Evolutionary conservation across 2,888 invertebrate genomes (phyloP).

Genomic region (Drosophila nr. medialis): DNA sequence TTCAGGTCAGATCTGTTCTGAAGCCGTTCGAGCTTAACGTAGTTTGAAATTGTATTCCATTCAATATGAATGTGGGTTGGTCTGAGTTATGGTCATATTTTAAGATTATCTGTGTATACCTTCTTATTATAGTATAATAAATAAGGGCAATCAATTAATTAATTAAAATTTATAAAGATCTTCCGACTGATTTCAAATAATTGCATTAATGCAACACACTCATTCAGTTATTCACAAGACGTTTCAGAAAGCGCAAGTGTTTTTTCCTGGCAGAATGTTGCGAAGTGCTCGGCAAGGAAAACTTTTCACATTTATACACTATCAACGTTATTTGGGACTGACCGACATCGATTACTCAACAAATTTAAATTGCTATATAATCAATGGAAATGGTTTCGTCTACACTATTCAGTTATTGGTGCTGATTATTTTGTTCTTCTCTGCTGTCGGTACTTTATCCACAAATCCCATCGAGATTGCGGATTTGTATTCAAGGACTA

Average conservation of each 20-base stretch:
- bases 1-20: not conserved
- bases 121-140: not conserved
- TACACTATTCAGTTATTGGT: slow-evolving; percentile 6
- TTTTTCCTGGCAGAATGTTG: slow-evolving; percentile 5
- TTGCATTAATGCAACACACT: not conserved
- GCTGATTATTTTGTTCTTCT: not conserved
- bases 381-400: slow-evolving; percentile 13
- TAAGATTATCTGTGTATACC: not conserved
- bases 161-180: not conserved
- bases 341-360: slow-evolving; percentile 26
- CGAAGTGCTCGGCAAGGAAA: not conserved
- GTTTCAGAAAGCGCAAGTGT: not conserved
- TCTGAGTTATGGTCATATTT: not conserved
- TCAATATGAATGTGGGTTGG: too few species aligned
- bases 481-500: slow-evolving; percentile 18
- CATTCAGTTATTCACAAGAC: slow-evolving; percentile 3
- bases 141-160: not conserved
- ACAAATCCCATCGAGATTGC: accelerated
- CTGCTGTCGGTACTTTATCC: not conserved
- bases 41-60: too few species aligned
- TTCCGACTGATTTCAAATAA: not conserved
- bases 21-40: too few species aligned
- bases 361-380: not conserved
- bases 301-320: slow-evolving; percentile 21
- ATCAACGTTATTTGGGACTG: slow-evolving; percentile 32